Evolutionary conservation across 2,888 invertebrate genomes (phyloP).

Genomic region (Pristionchus maxplancki): DNA sequence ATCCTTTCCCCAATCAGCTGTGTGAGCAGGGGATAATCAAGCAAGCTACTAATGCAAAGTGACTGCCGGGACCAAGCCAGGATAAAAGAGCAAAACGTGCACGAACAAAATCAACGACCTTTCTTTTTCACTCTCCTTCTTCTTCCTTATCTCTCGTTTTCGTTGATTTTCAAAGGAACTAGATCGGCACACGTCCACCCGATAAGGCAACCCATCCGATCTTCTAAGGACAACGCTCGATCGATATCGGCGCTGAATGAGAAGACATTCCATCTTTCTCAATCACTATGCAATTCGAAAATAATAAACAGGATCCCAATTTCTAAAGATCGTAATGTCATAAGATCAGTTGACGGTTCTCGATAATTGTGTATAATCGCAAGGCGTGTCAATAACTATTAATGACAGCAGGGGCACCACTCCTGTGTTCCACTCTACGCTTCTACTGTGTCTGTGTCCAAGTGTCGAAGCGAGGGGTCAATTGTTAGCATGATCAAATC

Average conservation of each 20-base stretch:
- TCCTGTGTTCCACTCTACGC: background rate
- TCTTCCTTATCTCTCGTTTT: slow-evolving; percentile 7
- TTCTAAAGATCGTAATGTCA: background rate
- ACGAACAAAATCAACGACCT: background rate
- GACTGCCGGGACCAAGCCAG: slow-evolving; percentile 12
- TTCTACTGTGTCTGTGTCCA: background rate
- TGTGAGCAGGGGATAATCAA: slow-evolving; percentile 4
- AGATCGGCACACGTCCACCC: background rate
- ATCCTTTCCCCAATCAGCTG: slow-evolving; percentile 7
- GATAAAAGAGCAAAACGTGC: background rate
- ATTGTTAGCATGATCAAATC: background rate
- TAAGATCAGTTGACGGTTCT: slow-evolving; percentile 19
- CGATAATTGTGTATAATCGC: slow-evolving; percentile 10
- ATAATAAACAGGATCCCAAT: background rate
- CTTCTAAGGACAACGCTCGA: background rate
- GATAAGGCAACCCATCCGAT: slow-evolving; percentile 12
- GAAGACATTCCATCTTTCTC: background rate
- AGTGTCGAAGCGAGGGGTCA: background rate
- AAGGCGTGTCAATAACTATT: background rate
- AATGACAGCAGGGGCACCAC: background rate
- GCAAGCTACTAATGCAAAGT: background rate
- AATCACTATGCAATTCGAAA: background rate
- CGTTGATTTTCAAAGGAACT: slow-evolving; percentile 36
- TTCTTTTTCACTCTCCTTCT: background rate
- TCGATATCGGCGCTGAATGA: background rate